Evolutionary conservation across 2,797 vertebrate species (phyloP).

Genomic region (Peromyscus attwateri): DNA sequence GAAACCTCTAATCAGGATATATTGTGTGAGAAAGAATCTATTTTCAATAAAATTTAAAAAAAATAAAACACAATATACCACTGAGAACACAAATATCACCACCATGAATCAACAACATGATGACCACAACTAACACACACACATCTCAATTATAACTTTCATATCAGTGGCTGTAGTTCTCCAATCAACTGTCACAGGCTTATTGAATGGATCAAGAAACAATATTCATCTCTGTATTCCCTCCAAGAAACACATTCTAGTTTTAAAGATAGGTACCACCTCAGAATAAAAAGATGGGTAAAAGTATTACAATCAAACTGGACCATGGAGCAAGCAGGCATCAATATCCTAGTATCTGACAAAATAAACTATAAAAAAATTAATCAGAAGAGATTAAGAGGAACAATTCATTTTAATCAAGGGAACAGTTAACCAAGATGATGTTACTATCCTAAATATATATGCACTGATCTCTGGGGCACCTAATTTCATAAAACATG

Average conservation of each 20-base stretch:
- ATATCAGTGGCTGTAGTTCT: not conserved
- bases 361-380: not conserved
- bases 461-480: not conserved
- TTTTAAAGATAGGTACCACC: not conserved
- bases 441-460: not conserved
- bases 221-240: not conserved
- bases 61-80: not conserved
- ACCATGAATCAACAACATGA: not conserved
- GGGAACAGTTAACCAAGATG: not conserved
- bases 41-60: not conserved
- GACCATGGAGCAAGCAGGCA: not conserved
- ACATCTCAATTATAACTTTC: not conserved
- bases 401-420: not conserved
- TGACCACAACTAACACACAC: not conserved
- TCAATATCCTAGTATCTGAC: not conserved
- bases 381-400: not conserved
- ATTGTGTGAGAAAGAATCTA: not conserved
- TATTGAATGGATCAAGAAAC: not conserved
- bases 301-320: not conserved
- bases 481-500: not conserved
- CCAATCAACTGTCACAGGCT: not conserved
- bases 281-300: not conserved
- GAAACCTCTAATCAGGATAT: not conserved
- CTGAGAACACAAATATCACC: not conserved
- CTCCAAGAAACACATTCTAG: not conserved